Base-by-base conservation (phyloP, 2,113 vertebrate genomes). In the Sceloporus tristichus region DNA sequence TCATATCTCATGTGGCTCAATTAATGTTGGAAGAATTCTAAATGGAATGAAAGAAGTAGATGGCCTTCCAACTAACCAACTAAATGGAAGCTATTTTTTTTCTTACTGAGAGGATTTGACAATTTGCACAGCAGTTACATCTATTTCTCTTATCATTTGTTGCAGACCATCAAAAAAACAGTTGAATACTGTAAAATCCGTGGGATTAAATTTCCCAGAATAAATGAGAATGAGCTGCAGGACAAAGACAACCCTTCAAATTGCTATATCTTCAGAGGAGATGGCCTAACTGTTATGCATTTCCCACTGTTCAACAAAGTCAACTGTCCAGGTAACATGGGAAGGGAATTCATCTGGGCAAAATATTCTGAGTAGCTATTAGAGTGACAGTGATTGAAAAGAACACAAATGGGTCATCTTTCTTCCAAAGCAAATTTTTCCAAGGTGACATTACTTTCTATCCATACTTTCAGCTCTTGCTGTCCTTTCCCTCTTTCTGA, bases 231-330 rank as follows among this genome's bases (percentile, higher is more conserved):
- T 40, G 71, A 91, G 21, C 6, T 80, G 62, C 0, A 27, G 59
- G 34, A 88, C 6, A 65, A 25, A 68, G 25, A 71, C 9, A 74
- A 86, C 9, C 94, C 88, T 1, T 68, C 14, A 9, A 83, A 93
- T 8, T 93, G 91, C 87, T 93, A 94, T 16, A 59, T 95, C 78
- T 92, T 96, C 80, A 59, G 18, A 88, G 93, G 87, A 53, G 62
- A 89, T 10, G 59, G 40, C 0, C 94, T 93, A 1, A 84, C 87
- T 1, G 84, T 95, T 82, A 94, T 96, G 93, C 93, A 95, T 54
- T 95, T 96, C 10, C 93, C 94, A 9, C 93, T 96, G 23, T 95
- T 96, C 88, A 96, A 95, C 90, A 90, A 1, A 0, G 8, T 59
- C 14, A 94, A 66, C 62, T 94, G 93, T 85, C 42, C 21, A 92